Base-by-base conservation (phyloP, 2,888 invertebrate species). In the Bombyx huttoni region DNA sequence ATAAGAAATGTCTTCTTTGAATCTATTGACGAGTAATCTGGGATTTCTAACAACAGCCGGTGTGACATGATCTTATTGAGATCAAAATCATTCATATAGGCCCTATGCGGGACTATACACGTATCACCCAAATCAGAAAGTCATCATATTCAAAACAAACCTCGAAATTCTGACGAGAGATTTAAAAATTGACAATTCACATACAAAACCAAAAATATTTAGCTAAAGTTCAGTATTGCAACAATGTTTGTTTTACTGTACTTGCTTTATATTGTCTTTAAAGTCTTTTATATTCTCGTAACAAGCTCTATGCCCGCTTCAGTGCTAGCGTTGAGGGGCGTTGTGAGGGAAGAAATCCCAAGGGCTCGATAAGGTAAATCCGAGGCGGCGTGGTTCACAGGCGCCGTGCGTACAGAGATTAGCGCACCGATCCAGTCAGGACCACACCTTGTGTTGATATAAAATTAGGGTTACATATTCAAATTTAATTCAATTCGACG, bases 351-450 rank as follows among this genome's bases (percentile, higher is more conserved):
- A 63, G 64, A 65, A 70, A 67, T 78, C 79, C 78, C 80, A 56
- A 54, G 77, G 75, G 79, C 63, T 74, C 76, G 86, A 86, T 86
- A 87, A 85, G 75, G 78, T 72, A 77, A 79, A 78, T 78, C 86
- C 75, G 47, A 57, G 57, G 78, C 74, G 74, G 74, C 67, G 70
- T 61, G 69, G 68, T 59, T 73, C 73, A 78, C 66, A 81, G 73
- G 72, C 67, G 70, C 79, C 77, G 79, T 75, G 66, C 58, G 62
- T 61, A 58, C 60, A 56, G 53, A 67, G 75, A 78, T 83, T 82
- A 81, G 56, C 62, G 54, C 45, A 58, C 60, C 68, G 75, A 75
- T 81, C 68, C 71, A 58, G 57, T 14, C 47, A 56, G 63, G 86
- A 85, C 86, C 86, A 86, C 86, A 85, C 85, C 67, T 63, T 55